Conservation (phyloP, 2,888 invertebrate genomes). For the Tryphoninae sp. region DNA sequence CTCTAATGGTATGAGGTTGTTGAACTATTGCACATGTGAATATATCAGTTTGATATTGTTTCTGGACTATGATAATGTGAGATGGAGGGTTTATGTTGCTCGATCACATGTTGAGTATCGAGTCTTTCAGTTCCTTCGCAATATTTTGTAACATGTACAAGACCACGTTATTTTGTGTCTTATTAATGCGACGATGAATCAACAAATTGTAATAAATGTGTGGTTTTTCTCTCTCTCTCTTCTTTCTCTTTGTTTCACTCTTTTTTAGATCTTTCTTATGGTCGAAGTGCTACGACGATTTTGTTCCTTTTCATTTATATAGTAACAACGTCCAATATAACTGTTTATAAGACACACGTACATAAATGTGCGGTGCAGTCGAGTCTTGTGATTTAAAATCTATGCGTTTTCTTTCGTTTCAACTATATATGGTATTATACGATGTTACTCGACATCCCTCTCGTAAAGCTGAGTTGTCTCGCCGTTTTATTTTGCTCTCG, state of each 20-base stretch:
- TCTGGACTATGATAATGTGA: slow-evolving; percentile 51
- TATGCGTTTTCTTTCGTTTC: slow-evolving; percentile 34
- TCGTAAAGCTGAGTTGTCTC: slow-evolving; percentile 51
- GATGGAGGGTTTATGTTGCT: slow-evolving; percentile 53
- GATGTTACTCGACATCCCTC: slow-evolving; percentile 41
- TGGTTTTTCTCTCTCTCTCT: slow-evolving; percentile 45
- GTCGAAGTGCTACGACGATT: slow-evolving; percentile 44
- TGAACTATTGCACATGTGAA: slow-evolving; percentile 57
- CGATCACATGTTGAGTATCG: slow-evolving; percentile 35
- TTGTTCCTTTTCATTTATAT: slow-evolving; percentile 47
- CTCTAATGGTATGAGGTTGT: slow-evolving; percentile 44
- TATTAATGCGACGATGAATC: slow-evolving; percentile 26
- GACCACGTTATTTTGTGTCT: slow-evolving; percentile 21
- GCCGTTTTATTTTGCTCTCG: slow-evolving; percentile 33
- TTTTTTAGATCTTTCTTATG: slow-evolving; percentile 41
- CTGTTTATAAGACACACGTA: slow-evolving; percentile 53
- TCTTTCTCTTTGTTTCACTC: slow-evolving; percentile 30
- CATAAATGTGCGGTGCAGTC: slow-evolving; percentile 52
- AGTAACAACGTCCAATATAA: slow-evolving; percentile 58
- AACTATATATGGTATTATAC: slow-evolving; percentile 44
- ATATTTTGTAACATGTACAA: slow-evolving; percentile 35
- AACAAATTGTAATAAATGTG: slow-evolving; percentile 56
- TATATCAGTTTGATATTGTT: slow-evolving; percentile 49
- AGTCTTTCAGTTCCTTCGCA: slow-evolving; percentile 44
- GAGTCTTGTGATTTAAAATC: slow-evolving; percentile 49